Evolutionary conservation across 1,140 invertebrate genomes (phyloP).

Genomic region (Apis mellifera): Amel_HAv3.1 CM009936.2:3748501-3749000

Average conservation of each 20-base stretch:
- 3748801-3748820: background rate
- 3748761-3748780: background rate
- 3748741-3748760: constrained; percentile 1
- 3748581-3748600: too few relatives aligned
- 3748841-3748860: constrained; percentile 1
- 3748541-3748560: background rate
- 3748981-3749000: constrained; percentile 34
- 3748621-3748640: background rate
- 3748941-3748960: background rate
- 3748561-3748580: constrained; percentile 2
- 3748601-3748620: background rate
- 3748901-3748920: constrained; percentile 18
- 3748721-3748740: background rate
- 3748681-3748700: background rate
- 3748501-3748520: background rate
- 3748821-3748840: background rate
- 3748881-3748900: background rate
- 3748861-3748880: background rate
- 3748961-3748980: background rate
- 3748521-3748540: background rate
- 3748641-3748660: background rate
- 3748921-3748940: background rate
- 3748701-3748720: constrained; percentile 15
- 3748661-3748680: background rate
- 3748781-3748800: too few relatives aligned